Percentiles rank a stretch among this genome's conserved stretches.
Evolutionary conservation across 2,797 vertebrate species (phyloP).

Genomic region (Capromys pilorides): DNA sequence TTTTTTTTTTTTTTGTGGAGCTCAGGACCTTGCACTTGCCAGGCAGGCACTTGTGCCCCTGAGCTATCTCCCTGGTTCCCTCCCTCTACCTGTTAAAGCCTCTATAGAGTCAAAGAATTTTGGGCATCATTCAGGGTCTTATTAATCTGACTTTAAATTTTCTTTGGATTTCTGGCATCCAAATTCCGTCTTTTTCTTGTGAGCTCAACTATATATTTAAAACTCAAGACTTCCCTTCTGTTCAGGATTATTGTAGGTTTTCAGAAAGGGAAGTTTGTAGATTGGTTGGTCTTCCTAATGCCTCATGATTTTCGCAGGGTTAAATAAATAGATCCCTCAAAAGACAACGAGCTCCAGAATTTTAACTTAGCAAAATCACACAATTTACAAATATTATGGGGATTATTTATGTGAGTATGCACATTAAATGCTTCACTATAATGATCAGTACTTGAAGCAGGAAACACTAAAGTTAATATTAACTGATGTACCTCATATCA

Average conservation of each 20-base stretch:
- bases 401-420: not conserved
- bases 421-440: not conserved
- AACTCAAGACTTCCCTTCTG: not conserved
- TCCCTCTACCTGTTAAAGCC: not conserved
- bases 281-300: not conserved
- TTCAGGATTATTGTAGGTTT: not conserved
- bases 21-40: too few relatives aligned
- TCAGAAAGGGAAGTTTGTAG: not conserved
- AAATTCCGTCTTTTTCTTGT: not conserved
- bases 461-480: slow-evolving; percentile 12
- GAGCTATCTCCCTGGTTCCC: too few relatives aligned
- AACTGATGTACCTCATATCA: not conserved
- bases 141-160: not conserved
- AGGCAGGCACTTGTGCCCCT: too few relatives aligned
- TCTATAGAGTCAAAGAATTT: not conserved
- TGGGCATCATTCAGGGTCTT: not conserved
- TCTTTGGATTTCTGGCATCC: not conserved
- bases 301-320: not conserved
- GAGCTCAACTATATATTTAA: not conserved
- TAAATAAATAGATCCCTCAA: slow-evolving; percentile 15
- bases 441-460: not conserved
- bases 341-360: not conserved
- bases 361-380: not conserved
- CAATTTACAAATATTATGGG: not conserved
- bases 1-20: too few relatives aligned